Base-by-base conservation (phyloP, 2,888 invertebrate species). In the Sphaerophoria taeniata region DNA sequence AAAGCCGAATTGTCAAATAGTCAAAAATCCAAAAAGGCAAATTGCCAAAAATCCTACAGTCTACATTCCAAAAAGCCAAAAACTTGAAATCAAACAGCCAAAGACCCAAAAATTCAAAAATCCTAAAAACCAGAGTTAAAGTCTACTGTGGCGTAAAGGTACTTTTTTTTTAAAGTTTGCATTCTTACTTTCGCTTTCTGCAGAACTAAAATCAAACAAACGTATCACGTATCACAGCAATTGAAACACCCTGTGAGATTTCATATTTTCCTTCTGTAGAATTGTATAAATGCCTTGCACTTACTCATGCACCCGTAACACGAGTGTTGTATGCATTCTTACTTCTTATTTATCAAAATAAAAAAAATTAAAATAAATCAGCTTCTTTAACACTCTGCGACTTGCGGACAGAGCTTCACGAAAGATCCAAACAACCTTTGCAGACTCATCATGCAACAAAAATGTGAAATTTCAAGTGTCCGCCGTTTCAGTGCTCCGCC, bases 231-330 rank as follows among this genome's bases (percentile, higher is more conserved):
- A 2, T 7, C 1, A 39, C 7, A 39, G 3, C 6, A 7, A 39
- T 3, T 55, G 12, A 4, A 34, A 49, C 65, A 53, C 69, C 55
- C 55, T 69, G 31, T 53, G 6, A 2, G 11, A 4, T 5, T 12
- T 12, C n/a, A 43, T 11, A 31, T 16, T 36, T 7, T 43, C 43
- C 43, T 80, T 55, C 70, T 63, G 16, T 51, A 34, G 51, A 70
- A 74, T 70, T 79, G 79, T 60, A 75, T 80, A 80, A 85, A 85
- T 85, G 76, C 56, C 63, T 61, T 80, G 75, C 84, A 85, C 84
- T 85, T 85, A 80, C 80, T 85, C 80, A 85, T 76, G 80, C 80
- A 76, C 72, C 24, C 72, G 80, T 76, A 85, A 85, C 70, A 72
- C 80, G 75, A 80, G 84, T 80, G 75, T 80, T 72, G 80, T 76